These are phyloP conservation scores for Gambelia wislizenii DNA, from an alignment of 2,797 vertebrate genomes.

Conservation along the genomic window DNA sequence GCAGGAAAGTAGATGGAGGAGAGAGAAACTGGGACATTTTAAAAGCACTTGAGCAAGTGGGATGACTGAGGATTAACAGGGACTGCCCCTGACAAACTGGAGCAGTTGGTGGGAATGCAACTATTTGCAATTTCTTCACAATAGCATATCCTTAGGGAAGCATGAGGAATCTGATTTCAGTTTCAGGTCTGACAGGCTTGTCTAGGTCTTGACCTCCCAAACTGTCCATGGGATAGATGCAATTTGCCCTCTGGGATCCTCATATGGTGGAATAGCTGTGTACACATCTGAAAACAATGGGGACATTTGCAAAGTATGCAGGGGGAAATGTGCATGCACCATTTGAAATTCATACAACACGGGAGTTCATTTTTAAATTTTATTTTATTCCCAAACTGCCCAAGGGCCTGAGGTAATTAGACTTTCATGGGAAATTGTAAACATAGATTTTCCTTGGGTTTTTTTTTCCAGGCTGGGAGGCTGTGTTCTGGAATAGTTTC, in stretches of 20 bases:
- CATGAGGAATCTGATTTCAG: neutral
- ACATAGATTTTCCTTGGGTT: too few relatives aligned
- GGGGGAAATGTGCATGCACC: neutral
- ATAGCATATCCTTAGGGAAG: neutral
- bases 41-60: too few relatives aligned
- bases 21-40: too few relatives aligned
- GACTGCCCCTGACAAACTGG: too few relatives aligned
- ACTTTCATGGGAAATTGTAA: too few relatives aligned
- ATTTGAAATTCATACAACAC: neutral
- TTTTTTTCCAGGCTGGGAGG: too few relatives aligned
- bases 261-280: neutral
- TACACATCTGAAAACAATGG: neutral
- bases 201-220: neutral
- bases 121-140: rapidly evolving
- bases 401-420: too few relatives aligned
- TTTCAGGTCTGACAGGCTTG: neutral
- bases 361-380: too few relatives aligned
- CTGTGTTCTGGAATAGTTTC: too few relatives aligned
- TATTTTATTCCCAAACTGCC: too few relatives aligned
- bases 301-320: neutral
- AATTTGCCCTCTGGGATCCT: neutral
- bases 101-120: neutral
- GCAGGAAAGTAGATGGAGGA: too few relatives aligned
- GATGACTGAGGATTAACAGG: too few relatives aligned
- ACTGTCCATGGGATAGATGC: neutral